Conservation (phyloP, 2,888 invertebrate genomes). For the Crossocerus cetratus region DNA sequence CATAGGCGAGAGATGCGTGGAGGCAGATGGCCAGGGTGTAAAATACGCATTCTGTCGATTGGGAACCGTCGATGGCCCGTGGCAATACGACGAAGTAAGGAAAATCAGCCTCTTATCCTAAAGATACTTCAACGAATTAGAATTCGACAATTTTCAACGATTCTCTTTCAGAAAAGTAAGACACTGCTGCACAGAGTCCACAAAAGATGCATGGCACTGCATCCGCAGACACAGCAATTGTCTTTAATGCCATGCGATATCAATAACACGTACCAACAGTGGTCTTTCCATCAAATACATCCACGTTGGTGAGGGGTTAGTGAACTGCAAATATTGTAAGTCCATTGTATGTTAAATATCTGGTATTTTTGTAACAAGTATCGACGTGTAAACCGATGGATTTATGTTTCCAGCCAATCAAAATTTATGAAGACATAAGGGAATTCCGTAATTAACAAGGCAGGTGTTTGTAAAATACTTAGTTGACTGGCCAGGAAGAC, state of each 20-base stretch:
- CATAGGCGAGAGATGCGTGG: constrained; percentile 96
- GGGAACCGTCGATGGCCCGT: constrained; percentile 96
- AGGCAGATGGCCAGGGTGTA: constrained; percentile 90
- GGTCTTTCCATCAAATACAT: constrained; percentile 88
- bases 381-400: too few relatives aligned
- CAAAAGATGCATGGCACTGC: constrained; percentile 89
- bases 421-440: too few relatives aligned
- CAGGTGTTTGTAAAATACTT: too few relatives aligned
- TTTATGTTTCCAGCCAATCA: too few relatives aligned
- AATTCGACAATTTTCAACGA: neutral
- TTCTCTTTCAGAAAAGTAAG: constrained; percentile 78
- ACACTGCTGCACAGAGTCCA: constrained; percentile 87
- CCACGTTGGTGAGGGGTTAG: constrained; percentile 80
- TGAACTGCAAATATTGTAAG: neutral
- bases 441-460: too few relatives aligned
- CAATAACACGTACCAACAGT: constrained; percentile 92
- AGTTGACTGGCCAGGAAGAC: too few relatives aligned
- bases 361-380: too few relatives aligned
- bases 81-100: constrained; percentile 89
- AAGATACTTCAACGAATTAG: too few relatives aligned
- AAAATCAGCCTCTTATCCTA: too few relatives aligned
- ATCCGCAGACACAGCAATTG: constrained; percentile 88
- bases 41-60: constrained; percentile 94
- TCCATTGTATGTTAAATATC: too few relatives aligned
- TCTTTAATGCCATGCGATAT: constrained; percentile 90